Evolutionary conservation across 2,113 vertebrate species (phyloP).

Genomic region (Galemys pyrenaicus): DNA sequence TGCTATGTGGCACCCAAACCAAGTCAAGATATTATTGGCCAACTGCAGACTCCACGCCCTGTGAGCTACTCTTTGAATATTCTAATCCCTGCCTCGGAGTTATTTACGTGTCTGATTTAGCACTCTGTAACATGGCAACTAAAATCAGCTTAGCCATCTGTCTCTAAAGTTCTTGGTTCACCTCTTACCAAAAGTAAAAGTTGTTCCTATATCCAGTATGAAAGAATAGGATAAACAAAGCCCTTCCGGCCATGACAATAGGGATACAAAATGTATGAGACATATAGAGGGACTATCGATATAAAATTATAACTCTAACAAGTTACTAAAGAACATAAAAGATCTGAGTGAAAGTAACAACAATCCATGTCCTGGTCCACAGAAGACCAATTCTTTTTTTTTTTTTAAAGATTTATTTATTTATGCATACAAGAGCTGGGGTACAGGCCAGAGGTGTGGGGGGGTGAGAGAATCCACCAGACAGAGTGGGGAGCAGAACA

Average conservation of each 20-base stretch:
- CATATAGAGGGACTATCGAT: no score
- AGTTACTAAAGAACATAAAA: slow-evolving; percentile 5
- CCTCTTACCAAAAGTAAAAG: slow-evolving; percentile 5
- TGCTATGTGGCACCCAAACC: neutral
- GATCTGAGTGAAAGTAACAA: neutral
- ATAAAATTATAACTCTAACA: neutral
- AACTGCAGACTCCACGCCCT: neutral
- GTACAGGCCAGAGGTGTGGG: no score
- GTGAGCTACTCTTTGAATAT: neutral
- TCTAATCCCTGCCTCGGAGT: neutral
- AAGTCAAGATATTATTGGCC: neutral
- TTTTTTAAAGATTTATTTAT: no score
- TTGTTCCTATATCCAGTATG: neutral
- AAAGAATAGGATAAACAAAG: slow-evolving; percentile 6
- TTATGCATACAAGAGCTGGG: no score
- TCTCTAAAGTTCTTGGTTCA: slow-evolving; percentile 34
- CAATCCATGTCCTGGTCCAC: neutral
- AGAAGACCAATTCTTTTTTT: neutral
- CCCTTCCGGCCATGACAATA: neutral
- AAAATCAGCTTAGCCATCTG: slow-evolving; percentile 52
- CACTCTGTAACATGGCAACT: slow-evolving; percentile 35
- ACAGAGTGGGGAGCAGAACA: no score
- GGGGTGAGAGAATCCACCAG: no score
- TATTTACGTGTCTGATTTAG: slow-evolving; percentile 34
- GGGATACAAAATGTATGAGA: neutral